Evolutionary conservation across 2,797 vertebrate species (phyloP).

Genomic region (Tinamus major): DNA sequence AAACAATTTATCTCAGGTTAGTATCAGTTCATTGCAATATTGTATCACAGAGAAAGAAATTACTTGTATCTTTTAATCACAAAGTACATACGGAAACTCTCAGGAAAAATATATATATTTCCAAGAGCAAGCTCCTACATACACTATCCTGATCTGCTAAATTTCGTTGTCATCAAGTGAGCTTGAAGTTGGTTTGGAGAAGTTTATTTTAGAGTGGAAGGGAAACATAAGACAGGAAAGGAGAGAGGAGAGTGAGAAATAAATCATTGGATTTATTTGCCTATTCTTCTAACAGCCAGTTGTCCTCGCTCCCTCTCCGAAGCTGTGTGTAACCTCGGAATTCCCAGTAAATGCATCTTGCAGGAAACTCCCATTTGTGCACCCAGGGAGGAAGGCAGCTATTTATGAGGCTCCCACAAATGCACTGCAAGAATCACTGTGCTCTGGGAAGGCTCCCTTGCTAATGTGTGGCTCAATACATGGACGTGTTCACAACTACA

Average conservation of each 20-base stretch:
- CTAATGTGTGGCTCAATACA: not conserved
- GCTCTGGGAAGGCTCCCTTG: no score
- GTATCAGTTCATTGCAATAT: not conserved
- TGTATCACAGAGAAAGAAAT: not conserved
- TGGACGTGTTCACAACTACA: not conserved
- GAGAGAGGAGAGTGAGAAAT: not conserved
- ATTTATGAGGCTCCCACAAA: not conserved
- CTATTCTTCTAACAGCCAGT: not conserved
- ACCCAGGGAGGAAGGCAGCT: not conserved
- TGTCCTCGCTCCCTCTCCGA: fast-evolving
- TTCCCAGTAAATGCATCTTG: not conserved
- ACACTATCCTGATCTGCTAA: not conserved
- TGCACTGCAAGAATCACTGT: not conserved
- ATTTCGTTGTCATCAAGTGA: not conserved
- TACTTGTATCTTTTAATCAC: not conserved
- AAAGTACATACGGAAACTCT: not conserved
- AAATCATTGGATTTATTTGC: not conserved
- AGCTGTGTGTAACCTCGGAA: no score
- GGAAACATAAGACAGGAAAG: not conserved
- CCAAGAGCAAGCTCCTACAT: not conserved
- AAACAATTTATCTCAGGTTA: conserved; percentile 47
- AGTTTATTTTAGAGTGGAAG: not conserved
- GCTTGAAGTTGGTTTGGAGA: not conserved
- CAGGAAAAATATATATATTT: not conserved
- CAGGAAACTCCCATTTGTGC: not conserved